Percentiles rank a stretch among this genome's conserved stretches.
Conservation (phyloP, 1,140 invertebrate genomes). For the Himalopsyche phryganea region DNA sequence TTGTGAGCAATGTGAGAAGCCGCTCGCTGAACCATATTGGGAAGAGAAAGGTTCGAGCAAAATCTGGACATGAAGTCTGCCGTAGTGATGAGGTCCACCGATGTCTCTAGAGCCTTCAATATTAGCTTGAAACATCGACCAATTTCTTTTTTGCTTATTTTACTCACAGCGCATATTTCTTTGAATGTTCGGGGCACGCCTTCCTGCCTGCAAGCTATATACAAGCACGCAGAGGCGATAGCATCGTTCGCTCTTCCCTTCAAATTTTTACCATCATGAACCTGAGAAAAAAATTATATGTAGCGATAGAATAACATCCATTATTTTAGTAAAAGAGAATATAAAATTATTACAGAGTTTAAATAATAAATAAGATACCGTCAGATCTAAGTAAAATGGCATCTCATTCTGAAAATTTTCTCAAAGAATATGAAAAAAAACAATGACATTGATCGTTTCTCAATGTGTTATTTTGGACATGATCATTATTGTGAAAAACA, state of each 20-base stretch:
- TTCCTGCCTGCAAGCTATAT: conserved; percentile 98
- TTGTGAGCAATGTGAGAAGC: conserved; percentile 96
- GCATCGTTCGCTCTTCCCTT: conserved; percentile 96
- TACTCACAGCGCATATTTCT: conserved; percentile 98
- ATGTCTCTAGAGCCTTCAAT: conserved; percentile 88
- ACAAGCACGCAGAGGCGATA: conserved; percentile 96
- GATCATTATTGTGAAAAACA: too few species aligned
- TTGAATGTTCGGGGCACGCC: conserved; percentile 98
- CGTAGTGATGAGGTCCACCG: conserved; percentile 96
- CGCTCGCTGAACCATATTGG: conserved; percentile 89
- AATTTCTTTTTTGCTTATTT: conserved; percentile 99
- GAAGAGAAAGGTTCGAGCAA: conserved; percentile 81
- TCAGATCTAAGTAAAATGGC: too few species aligned
- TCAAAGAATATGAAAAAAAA: too few species aligned
- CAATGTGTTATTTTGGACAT: too few species aligned
- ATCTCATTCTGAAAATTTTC: too few species aligned
- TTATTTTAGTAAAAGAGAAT: too few species aligned
- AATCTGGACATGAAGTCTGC: conserved; percentile 97
- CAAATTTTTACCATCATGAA: conserved; percentile 94
- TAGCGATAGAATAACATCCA: too few species aligned
- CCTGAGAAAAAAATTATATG: conserved; percentile 45
- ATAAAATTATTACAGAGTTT: too few species aligned
- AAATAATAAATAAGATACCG: too few species aligned
- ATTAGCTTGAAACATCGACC: conserved; percentile 95
- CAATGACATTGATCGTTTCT: too few species aligned